These are phyloP conservation scores for Heliconius hewitsoni DNA, from an alignment of 1,140 invertebrate species.

Conservation along the genomic window DNA sequence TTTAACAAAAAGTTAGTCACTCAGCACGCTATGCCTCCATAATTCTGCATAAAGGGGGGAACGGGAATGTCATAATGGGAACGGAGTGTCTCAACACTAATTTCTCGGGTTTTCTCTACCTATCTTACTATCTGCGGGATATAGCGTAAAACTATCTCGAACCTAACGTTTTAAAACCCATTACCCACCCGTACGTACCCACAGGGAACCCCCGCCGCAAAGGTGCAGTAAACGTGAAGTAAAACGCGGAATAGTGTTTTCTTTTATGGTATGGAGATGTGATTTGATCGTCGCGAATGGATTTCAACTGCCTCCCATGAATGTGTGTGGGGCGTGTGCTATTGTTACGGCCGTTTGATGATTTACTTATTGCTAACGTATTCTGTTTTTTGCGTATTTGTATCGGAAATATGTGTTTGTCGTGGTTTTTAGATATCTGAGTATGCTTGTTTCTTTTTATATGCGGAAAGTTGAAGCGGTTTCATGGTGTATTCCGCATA, in stretches of 20 bases:
- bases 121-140: neutral
- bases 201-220: slow-evolving; percentile 39
- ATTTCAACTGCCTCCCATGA: slow-evolving; percentile 51
- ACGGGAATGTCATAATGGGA: too few relatives aligned
- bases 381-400: neutral
- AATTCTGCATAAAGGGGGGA: too few relatives aligned
- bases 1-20: too few relatives aligned
- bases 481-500: too few relatives aligned
- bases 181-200: slow-evolving; percentile 38
- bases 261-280: slow-evolving; percentile 60
- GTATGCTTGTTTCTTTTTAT: neutral
- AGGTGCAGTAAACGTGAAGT: slow-evolving; percentile 59
- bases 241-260: slow-evolving; percentile 60
- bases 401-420: neutral
- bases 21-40: too few relatives aligned
- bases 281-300: slow-evolving; percentile 56
- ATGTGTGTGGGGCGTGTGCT: slow-evolving; percentile 42
- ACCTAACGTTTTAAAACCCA: neutral
- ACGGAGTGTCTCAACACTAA: too few relatives aligned
- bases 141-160: neutral
- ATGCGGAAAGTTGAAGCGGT: neutral
- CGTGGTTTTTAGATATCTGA: neutral
- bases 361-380: slow-evolving; percentile 18
- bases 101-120: neutral
- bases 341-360: slow-evolving; percentile 22